Conservation (phyloP, 2,113 vertebrate genomes). For the Pomatostomus ruficeps region DNA sequence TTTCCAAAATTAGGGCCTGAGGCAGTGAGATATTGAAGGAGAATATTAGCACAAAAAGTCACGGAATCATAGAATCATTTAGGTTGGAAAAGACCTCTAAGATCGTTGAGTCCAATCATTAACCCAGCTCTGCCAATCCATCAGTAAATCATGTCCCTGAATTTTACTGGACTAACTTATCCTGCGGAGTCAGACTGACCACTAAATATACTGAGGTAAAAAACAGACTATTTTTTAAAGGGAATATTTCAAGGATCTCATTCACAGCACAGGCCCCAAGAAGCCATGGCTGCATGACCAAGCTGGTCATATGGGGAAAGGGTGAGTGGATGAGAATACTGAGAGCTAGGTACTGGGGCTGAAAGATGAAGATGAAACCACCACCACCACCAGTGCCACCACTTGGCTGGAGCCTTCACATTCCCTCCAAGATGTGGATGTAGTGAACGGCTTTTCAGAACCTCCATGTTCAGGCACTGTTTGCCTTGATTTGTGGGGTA, state of each 20-base stretch:
- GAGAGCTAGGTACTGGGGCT: not conserved
- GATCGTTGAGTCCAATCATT: not conserved
- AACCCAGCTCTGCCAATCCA: not conserved
- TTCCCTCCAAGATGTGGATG: not conserved
- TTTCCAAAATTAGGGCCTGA: not conserved
- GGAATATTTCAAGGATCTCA: not conserved
- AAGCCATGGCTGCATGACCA: fast-evolving
- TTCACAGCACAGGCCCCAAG: not conserved
- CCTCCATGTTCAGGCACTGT: not conserved
- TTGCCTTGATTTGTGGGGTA: not conserved
- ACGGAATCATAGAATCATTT: not conserved
- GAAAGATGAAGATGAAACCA: not conserved
- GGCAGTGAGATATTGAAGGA: not conserved
- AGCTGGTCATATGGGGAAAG: not conserved
- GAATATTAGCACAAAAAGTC: not conserved
- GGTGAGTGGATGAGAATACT: not conserved
- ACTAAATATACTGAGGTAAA: not conserved
- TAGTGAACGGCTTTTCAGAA: not conserved
- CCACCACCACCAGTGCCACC: not conserved
- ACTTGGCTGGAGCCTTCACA: not conserved
- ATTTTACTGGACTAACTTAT: not conserved
- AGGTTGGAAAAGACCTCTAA: not conserved
- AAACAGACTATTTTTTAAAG: not conserved
- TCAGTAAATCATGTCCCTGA: not conserved
- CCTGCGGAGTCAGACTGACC: not conserved